Evolutionary conservation across 1,140 invertebrate species (phyloP).

Genomic region (Cotesia typhae): DNA sequence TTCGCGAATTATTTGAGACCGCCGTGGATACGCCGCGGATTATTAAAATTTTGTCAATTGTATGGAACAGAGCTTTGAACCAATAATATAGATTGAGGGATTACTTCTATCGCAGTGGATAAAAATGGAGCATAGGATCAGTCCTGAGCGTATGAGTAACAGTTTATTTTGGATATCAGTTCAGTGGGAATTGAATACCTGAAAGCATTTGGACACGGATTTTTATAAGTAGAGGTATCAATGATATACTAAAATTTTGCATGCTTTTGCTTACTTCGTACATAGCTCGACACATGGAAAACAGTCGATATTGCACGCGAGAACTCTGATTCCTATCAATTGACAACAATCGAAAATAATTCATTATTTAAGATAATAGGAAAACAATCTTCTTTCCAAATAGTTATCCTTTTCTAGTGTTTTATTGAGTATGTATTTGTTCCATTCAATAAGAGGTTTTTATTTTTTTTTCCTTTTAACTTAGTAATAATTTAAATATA

Average conservation of each 20-base stretch:
- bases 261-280: slow-evolving; percentile 42
- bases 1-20: slow-evolving; percentile 25
- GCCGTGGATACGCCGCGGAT: slow-evolving; percentile 42
- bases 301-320: slow-evolving; percentile 18
- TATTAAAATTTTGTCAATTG: slow-evolving; percentile 46
- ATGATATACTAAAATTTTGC: slow-evolving; percentile 45
- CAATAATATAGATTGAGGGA: slow-evolving; percentile 49
- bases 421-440: slow-evolving; percentile 1
- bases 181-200: slow-evolving; percentile 41
- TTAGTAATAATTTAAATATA: too few relatives aligned
- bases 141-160: background rate
- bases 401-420: slow-evolving; percentile 18
- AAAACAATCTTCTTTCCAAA: slow-evolving; percentile 32
- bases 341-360: slow-evolving; percentile 18
- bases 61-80: slow-evolving; percentile 42
- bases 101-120: slow-evolving; percentile 47
- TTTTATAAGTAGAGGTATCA: slow-evolving; percentile 45
- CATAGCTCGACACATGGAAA: slow-evolving; percentile 34
- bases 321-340: slow-evolving; percentile 29
- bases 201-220: slow-evolving; percentile 51
- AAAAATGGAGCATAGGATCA: background rate
- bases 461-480: too few relatives aligned
- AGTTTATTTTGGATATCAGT: slow-evolving; percentile 43
- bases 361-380: slow-evolving; percentile 37
- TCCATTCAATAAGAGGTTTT: slow-evolving; percentile 15